phyloP scores from a whole-genome alignment of 2,888 invertebrate species.

The Dione vanillae region DNA sequence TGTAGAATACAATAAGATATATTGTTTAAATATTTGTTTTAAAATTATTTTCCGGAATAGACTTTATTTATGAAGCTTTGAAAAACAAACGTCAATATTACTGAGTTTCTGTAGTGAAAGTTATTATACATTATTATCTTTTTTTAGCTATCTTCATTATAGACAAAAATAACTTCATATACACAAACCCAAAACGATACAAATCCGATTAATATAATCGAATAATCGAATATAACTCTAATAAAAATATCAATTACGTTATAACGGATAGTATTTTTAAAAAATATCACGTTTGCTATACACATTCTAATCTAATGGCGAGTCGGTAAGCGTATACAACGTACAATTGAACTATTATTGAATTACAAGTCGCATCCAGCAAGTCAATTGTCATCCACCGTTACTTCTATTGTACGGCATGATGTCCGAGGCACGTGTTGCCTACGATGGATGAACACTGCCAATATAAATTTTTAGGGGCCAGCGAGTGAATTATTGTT shows the following conservation, averaged over 20 bases:
- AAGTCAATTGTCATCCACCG: conserved; percentile 38
- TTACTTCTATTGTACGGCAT: conserved; percentile 38
- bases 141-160: no score
- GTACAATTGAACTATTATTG: conserved; percentile 29
- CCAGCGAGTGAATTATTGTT: not conserved
- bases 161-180: no score
- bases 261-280: not conserved
- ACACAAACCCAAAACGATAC: no score
- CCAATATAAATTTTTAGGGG: conserved; percentile 9
- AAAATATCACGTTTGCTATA: conserved; percentile 3
- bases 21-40: no score
- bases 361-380: conserved; percentile 37
- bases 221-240: no score
- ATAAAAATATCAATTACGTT: not conserved
- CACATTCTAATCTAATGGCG: conserved; percentile 13
- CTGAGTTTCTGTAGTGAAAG: no score
- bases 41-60: no score
- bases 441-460: conserved; percentile 22
- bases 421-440: conserved; percentile 35
- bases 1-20: no score
- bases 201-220: no score
- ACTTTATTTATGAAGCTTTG: no score
- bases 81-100: no score
- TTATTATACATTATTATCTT: no score
- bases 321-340: conserved; percentile 24